phyloP scores from a whole-genome alignment of 2,113 vertebrate genomes.

The Hydrochoerus hydrochaeris region DNA sequence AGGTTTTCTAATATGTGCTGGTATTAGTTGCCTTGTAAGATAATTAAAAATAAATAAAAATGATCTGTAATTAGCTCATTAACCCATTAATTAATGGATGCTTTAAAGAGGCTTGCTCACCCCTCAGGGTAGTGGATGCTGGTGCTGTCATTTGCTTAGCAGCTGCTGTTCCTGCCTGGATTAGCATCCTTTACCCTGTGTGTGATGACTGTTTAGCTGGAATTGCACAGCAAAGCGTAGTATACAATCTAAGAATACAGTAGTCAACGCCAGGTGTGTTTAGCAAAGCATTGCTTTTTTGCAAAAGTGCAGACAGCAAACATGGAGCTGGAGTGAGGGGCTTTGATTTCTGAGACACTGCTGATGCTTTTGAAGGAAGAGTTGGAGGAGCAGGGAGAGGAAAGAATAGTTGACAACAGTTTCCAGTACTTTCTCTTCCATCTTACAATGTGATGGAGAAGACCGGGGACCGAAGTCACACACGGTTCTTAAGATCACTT shows the following conservation, averaged over 20 bases:
- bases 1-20: conserved; percentile 10
- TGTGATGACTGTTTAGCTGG: rapidly evolving
- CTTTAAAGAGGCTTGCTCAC: neutral
- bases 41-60: conserved; percentile 1
- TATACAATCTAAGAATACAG: neutral
- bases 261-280: neutral
- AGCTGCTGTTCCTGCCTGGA: neutral
- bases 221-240: neutral
- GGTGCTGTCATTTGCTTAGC: neutral
- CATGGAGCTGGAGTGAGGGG: neutral
- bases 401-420: neutral
- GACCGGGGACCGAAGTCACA: too few species aligned
- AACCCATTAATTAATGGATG: neutral
- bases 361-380: neutral
- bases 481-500: neutral
- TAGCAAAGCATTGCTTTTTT: neutral
- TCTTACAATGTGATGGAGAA: neutral
- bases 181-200: too few species aligned
- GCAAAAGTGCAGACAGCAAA: neutral
- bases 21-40: neutral
- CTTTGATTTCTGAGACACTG: neutral
- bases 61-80: neutral
- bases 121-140: neutral
- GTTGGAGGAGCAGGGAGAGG: neutral
- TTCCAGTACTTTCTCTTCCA: neutral